phyloP scores from a whole-genome alignment of 1,140 invertebrate genomes.

The Drosophila quadrilineata region DNA sequence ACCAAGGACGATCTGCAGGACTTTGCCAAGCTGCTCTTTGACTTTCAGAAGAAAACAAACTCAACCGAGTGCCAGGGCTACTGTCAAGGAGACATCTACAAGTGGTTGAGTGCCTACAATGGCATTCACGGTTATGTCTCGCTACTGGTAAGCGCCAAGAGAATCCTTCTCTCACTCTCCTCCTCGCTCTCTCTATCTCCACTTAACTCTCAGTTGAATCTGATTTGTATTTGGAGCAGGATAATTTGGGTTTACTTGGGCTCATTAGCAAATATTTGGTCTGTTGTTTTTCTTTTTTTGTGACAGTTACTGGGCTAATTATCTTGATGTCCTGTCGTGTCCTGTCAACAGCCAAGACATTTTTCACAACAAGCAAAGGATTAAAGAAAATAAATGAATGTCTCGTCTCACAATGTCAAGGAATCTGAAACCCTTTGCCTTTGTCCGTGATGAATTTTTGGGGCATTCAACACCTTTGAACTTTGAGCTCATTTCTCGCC shows the following conservation, averaged over 20 bases:
- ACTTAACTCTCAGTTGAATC: no score
- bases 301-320: constrained; percentile 25
- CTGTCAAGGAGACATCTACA: constrained; percentile 69
- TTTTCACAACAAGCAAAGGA: constrained; percentile 21
- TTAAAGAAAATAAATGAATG: constrained; percentile 21
- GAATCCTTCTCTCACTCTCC: no score
- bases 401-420: constrained; percentile 26
- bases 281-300: no score
- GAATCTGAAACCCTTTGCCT: constrained; percentile 30
- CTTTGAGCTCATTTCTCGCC: constrained; percentile 21
- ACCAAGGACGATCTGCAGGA: constrained; percentile 44
- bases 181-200: no score
- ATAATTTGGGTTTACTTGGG: background rate
- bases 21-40: constrained; percentile 43
- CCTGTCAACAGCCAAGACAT: constrained; percentile 31
- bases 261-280: constrained; percentile 10
- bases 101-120: constrained; percentile 64
- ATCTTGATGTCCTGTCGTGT: constrained; percentile 35
- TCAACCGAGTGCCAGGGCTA: constrained; percentile 58
- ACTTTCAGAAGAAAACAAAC: constrained; percentile 45
- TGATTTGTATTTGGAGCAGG: no score
- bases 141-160: constrained; percentile 68
- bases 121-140: constrained; percentile 75
- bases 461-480: constrained; percentile 31
- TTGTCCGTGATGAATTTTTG: constrained; percentile 27